phyloP scores from a whole-genome alignment of 2,113 vertebrate species.

The Tragulus kanchil region DNA sequence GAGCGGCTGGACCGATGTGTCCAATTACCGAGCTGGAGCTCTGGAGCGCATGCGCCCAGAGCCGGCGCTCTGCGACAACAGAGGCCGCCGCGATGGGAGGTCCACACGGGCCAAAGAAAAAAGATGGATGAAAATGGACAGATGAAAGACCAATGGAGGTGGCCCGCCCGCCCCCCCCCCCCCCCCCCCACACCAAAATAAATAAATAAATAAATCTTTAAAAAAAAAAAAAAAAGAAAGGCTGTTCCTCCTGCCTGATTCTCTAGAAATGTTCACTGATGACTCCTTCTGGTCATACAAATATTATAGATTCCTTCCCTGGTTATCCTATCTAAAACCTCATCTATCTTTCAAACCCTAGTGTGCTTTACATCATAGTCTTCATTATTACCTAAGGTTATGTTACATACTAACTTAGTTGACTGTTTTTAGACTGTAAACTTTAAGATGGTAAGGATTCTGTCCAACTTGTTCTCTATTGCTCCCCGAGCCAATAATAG shows the following conservation, averaged over 20 bases:
- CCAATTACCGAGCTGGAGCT: no score
- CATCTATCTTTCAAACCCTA: not conserved
- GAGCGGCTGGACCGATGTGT: no score
- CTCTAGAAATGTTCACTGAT: not conserved
- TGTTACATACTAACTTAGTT: not conserved
- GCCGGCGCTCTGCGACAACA: no score
- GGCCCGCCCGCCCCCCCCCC: no score
- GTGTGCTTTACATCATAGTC: not conserved
- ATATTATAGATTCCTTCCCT: not conserved
- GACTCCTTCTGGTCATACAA: not conserved
- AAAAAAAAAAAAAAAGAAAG: not conserved
- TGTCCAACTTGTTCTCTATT: not conserved
- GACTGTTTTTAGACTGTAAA: not conserved
- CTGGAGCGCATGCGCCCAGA: no score
- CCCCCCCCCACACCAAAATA: no score
- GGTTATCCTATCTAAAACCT: not conserved
- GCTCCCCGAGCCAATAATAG: not conserved
- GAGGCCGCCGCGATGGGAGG: no score
- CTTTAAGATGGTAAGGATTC: constrained; percentile 26
- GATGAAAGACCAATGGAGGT: no score
- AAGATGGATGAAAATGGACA: no score
- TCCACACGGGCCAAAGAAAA: no score
- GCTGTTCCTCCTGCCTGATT: not conserved
- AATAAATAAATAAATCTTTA: no score
- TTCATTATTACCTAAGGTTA: not conserved